Conservation (phyloP, 2,797 vertebrate species). For the Microcaecilia unicolor region DNA sequence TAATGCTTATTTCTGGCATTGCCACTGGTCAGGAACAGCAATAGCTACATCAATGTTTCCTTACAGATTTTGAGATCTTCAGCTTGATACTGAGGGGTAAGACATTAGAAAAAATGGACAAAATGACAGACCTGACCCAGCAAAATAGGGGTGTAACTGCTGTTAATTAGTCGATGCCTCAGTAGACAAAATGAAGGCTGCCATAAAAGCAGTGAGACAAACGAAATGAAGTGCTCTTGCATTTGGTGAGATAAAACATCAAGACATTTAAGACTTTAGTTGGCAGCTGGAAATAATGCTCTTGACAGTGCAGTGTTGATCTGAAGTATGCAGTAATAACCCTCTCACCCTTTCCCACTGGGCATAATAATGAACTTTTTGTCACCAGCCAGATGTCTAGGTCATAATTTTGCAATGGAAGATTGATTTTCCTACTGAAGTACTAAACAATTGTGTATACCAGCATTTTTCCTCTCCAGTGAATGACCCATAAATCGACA, state of each 20-base stretch:
- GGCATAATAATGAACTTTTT: not conserved
- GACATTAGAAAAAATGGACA: too few relatives aligned
- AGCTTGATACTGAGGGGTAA: too few relatives aligned
- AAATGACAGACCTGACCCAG: fast-evolving
- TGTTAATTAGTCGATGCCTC: not conserved
- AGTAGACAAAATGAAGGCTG: fast-evolving
- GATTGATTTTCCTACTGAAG: slow-evolving; percentile 9
- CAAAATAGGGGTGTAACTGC: not conserved
- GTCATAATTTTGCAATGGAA: not conserved
- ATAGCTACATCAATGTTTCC: too few relatives aligned
- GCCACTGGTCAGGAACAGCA: too few relatives aligned
- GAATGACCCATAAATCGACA: not conserved
- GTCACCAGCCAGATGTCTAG: slow-evolving; percentile 9
- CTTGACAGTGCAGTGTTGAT: not conserved
- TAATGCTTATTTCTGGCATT: too few relatives aligned
- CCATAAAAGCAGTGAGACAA: not conserved
- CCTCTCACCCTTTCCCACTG: not conserved
- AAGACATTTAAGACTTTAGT: fast-evolving
- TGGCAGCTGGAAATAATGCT: not conserved
- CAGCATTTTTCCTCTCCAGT: slow-evolving; percentile 8
- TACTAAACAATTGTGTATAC: not conserved
- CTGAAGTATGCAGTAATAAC: not conserved
- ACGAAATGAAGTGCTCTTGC: fast-evolving
- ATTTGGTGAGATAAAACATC: not conserved
- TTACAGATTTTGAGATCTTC: too few relatives aligned